Evolutionary conservation across 2,797 vertebrate genomes (phyloP), one percentile per base, ranked within the genome.

Genomic region (Falco biarmicus): DNA sequence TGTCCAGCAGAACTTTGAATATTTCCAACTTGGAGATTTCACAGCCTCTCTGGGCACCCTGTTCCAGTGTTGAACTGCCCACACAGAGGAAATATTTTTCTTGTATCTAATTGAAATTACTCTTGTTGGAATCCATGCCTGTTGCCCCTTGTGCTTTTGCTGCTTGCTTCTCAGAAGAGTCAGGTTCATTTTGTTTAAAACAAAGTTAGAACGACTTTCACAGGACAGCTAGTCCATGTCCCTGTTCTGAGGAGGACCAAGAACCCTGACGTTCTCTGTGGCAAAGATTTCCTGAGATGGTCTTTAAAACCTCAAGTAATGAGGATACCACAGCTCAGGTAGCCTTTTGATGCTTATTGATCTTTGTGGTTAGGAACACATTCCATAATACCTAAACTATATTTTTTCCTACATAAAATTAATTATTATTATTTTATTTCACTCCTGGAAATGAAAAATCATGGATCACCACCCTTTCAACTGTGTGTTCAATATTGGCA

Each of bases 361-460:
- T 77, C 75, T 87, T 82, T 60, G 24, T 76, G n/a, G 15, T 65
- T 77, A 83, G 41, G 29, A 91, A 50, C 7, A 21, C 10, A 59
- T 16, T 92, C 22, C 45, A 16, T 77, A 85, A 64, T 60, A 80
- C 8, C 54, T 53, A 83, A 95, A 66, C 29, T 50, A 3, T 56
- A 56, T 24, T 22, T 80, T 70, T 10, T 70, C 41, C 21, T 80
- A 61, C 34, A 50, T 16, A 87, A 85, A 89, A 74, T 56, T 66
- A 85, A 53, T 89, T 87, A 65, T 61, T 78, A 64, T 59, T 90
- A 19, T 92, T 94, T 89, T 70, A 37, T 87, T 94, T 90, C 18
- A 48, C 15, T 85, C 6, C 26, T 80, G 17, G 48, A 94, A 92
- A 79, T 92, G 31, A 87, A 70, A 90, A 80, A 26, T 56, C 45